Percentiles rank a stretch among this genome's conserved stretches.
Conservation (phyloP, 2,797 vertebrate species). For the Intellagama lesueurii region DNA sequence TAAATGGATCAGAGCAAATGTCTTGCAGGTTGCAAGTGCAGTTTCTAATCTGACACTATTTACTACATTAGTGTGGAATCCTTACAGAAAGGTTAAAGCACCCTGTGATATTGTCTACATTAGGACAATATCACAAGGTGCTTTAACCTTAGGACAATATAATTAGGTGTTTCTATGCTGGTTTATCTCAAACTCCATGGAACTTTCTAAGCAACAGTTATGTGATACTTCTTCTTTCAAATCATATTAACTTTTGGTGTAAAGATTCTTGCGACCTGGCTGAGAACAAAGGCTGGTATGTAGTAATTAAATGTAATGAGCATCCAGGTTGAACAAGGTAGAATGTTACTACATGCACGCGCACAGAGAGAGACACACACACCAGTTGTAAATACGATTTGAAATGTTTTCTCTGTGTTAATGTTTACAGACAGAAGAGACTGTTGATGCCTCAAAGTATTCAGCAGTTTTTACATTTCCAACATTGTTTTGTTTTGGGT, state of each 20-base stretch:
- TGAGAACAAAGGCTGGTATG: constrained; percentile 23
- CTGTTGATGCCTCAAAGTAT: constrained; percentile 7
- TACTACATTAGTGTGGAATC: not conserved
- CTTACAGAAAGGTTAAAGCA: constrained; percentile 25
- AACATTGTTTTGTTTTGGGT: not conserved
- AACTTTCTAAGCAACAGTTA: constrained; percentile 45
- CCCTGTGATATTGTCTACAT: not conserved
- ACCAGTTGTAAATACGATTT: not conserved
- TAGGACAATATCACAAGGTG: not conserved
- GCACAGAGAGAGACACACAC: constrained; percentile 24
- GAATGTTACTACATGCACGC: constrained; percentile 27
- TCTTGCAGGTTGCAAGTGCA: constrained; percentile 59
- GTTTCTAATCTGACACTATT: constrained; percentile 12
- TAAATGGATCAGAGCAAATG: constrained; percentile 42
- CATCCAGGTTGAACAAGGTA: constrained; percentile 21
- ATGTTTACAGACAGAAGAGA: constrained; percentile 7
- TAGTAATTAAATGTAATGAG: constrained; percentile 50
- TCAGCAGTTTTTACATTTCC: not conserved
- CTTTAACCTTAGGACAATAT: too few species aligned
- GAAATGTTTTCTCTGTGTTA: constrained; percentile 37
- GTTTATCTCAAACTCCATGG: constrained; percentile 17
- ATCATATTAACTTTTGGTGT: constrained; percentile 28
- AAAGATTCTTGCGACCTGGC: constrained; percentile 37
- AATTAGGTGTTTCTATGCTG: not conserved
- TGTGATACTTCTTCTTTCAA: constrained; percentile 25